phyloP scores from a whole-genome alignment of 1,140 invertebrate genomes.

The Lysiphlebus fabarum region DNA sequence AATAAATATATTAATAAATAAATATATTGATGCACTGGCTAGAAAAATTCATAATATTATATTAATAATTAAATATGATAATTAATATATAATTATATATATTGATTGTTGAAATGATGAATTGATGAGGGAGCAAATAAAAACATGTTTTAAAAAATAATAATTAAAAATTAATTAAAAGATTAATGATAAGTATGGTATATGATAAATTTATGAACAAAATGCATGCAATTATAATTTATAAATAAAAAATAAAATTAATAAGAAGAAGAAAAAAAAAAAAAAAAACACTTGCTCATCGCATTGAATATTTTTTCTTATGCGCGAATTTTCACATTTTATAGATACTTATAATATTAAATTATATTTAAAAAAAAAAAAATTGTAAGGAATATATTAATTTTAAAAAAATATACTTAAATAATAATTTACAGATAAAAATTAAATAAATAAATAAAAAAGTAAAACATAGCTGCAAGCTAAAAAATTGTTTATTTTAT shows the following conservation, averaged over 20 bases:
- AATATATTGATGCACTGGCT: constrained; percentile 30
- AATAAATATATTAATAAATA: constrained; percentile 27
- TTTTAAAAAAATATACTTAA: not conserved
- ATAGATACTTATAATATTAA: constrained; percentile 27
- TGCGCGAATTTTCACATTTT: constrained; percentile 34
- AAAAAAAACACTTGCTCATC: constrained; percentile 29
- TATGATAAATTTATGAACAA: constrained; percentile 3
- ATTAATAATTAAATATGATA: constrained; percentile 21
- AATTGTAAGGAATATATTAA: constrained; percentile 10
- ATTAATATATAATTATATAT: constrained; percentile 12
- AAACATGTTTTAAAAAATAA: no score
- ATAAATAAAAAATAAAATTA: no score
- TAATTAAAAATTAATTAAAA: not conserved
- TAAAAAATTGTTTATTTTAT: no score
- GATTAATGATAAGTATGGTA: not conserved
- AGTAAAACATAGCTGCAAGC: no score
- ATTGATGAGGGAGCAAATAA: no score
- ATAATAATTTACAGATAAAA: constrained; percentile 9
- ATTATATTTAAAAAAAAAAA: constrained; percentile 7
- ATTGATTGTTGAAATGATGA: not conserved
- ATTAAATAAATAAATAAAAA: no score
- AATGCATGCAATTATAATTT: no score
- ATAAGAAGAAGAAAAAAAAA: constrained; percentile 17
- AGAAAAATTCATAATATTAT: constrained; percentile 24
- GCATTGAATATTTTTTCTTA: constrained; percentile 29